Evolutionary conservation across 2,797 vertebrate species (phyloP).

Genomic region (Eurystomus glaucurus): DNA sequence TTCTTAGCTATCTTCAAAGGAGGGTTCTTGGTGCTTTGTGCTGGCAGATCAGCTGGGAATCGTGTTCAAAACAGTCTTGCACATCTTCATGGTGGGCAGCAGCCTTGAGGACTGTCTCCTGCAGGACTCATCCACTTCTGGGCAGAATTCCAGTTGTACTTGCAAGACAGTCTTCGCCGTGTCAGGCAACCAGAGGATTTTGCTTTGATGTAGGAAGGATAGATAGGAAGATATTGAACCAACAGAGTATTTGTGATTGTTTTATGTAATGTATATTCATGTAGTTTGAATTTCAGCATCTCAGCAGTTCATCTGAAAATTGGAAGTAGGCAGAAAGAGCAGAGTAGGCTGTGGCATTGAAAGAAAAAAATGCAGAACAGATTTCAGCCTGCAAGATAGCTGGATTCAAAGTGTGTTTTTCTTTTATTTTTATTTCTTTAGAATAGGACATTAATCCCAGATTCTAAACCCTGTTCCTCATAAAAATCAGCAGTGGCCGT

Average conservation of each 20-base stretch:
- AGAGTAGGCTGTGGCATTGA: background rate
- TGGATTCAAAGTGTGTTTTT: slow-evolving; percentile 1
- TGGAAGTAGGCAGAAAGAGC: background rate
- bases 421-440: background rate
- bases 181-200: background rate
- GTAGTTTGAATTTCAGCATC: slow-evolving; percentile 42
- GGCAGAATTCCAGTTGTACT: background rate
- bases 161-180: background rate
- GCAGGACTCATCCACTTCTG: background rate
- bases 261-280: background rate
- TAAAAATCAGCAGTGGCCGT: background rate
- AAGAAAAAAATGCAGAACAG: background rate
- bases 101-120: rapidly evolving
- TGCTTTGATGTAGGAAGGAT: background rate
- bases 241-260: background rate
- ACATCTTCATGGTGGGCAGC: background rate
- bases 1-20: background rate
- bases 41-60: background rate
- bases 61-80: background rate
- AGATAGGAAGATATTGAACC: background rate
- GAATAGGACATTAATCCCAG: background rate
- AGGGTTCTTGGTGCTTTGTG: background rate
- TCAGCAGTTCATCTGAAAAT: slow-evolving; percentile 37
- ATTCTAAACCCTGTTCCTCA: background rate
- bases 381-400: background rate